Percentiles rank a stretch among this genome's conserved stretches.
These are phyloP conservation scores for Boloria euphrosyne DNA, from an alignment of 2,888 invertebrate genomes.

Conservation along the genomic window DNA sequence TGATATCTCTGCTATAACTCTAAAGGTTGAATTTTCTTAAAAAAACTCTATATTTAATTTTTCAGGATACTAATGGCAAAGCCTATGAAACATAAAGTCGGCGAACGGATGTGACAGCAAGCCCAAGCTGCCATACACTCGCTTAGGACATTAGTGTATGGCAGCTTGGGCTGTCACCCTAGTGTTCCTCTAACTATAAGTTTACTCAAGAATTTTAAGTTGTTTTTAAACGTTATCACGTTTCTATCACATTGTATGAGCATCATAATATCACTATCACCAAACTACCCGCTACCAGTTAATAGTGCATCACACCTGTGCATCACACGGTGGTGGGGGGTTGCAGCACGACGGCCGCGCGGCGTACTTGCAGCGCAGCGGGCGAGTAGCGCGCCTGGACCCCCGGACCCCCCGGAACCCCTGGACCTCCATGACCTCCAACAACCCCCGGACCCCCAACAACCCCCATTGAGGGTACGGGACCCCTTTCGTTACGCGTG, in stretches of 20 bases:
- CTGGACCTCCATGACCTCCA: conserved; percentile 65
- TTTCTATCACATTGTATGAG: conserved; percentile 3
- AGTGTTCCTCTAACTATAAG: too few relatives aligned
- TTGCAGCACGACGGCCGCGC: conserved; percentile 93
- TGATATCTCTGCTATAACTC: too few relatives aligned
- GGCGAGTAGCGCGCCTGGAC: conserved; percentile 87
- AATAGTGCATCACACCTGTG: conserved; percentile 45
- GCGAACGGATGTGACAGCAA: too few relatives aligned
- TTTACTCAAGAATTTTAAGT: too few relatives aligned
- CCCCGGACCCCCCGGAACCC: conserved; percentile 86
- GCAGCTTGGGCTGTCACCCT: too few relatives aligned
- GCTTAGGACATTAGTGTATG: too few relatives aligned
- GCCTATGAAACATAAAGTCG: too few relatives aligned
- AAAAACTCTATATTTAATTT: too few relatives aligned
- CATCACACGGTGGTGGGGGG: conserved; percentile 84
- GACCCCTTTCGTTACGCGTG: conserved; percentile 85
- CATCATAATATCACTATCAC: background rate
- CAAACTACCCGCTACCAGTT: conserved; percentile 28
- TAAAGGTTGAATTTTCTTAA: too few relatives aligned
- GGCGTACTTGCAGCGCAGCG: conserved; percentile 88
- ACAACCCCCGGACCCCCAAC: conserved; percentile 84
- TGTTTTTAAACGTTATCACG: too few relatives aligned
- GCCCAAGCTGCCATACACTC: too few relatives aligned
- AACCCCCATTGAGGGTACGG: conserved; percentile 62
- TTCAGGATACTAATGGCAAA: too few relatives aligned